These are phyloP conservation scores for Danio albolineatus DNA, from an alignment of 2,797 vertebrate species.

Conservation along the genomic window DNA sequence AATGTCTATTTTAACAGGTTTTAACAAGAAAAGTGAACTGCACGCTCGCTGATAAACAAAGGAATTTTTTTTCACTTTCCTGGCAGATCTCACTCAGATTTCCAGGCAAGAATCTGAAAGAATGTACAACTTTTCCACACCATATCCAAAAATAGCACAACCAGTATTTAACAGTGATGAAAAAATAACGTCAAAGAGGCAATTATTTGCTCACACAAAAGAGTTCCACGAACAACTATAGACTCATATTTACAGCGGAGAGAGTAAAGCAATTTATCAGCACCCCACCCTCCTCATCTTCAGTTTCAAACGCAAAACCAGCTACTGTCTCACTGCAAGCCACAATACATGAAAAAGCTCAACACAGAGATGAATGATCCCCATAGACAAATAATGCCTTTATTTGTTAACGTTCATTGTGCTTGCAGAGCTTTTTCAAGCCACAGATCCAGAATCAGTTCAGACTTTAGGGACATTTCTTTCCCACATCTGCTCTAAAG, in stretches of 20 bases:
- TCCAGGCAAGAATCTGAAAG: neutral
- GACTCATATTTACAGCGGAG: slow-evolving; percentile 31
- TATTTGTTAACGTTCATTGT: neutral
- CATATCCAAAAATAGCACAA: slow-evolving; percentile 24
- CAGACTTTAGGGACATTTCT: neutral
- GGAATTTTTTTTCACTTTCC: neutral
- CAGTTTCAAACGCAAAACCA: slow-evolving; percentile 18
- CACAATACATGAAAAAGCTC: slow-evolving; percentile 31
- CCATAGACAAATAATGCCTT: neutral
- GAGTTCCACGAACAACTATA: slow-evolving; percentile 29
- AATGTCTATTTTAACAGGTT: neutral
- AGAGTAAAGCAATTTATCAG: slow-evolving; percentile 20
- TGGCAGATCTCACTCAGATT: slow-evolving; percentile 3
- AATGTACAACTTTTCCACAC: neutral
- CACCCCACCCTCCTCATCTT: slow-evolving; percentile 40
- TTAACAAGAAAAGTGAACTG: slow-evolving; percentile 19
- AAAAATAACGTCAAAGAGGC: slow-evolving; percentile 1
- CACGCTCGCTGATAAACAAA: neutral
- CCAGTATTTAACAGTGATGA: neutral
- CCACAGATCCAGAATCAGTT: neutral
- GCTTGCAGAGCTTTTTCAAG: neutral
- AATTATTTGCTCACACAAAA: slow-evolving; percentile 20
- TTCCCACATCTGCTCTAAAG: neutral
- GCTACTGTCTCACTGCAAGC: slow-evolving; percentile 14
- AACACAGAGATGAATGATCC: neutral